phyloP scores from a whole-genome alignment of 2,113 vertebrate species.

The Heterocephalus glaber region DNA sequence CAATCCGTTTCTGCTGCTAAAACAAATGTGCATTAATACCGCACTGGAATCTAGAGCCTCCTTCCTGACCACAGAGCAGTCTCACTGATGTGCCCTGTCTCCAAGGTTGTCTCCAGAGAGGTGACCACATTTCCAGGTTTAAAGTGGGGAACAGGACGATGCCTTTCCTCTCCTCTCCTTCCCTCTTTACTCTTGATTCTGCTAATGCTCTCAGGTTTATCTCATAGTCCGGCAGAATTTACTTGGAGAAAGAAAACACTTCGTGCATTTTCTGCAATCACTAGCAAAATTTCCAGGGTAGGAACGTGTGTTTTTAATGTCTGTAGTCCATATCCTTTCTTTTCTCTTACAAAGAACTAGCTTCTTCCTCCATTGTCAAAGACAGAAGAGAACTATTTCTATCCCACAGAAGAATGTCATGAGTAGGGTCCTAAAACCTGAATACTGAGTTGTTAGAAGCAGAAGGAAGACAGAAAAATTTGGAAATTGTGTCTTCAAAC shows the following conservation, averaged over 20 bases:
- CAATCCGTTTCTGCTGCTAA: not conserved
- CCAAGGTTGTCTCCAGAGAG: not conserved
- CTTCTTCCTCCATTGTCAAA: not conserved
- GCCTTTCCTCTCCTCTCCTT: not conserved
- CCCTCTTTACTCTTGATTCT: not conserved
- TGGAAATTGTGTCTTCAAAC: not conserved
- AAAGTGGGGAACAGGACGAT: not conserved
- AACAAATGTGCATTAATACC: not conserved
- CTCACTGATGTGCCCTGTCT: not conserved
- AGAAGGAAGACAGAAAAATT: slow-evolving; percentile 14
- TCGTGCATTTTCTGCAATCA: not conserved
- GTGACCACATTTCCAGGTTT: not conserved
- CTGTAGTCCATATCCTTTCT: not conserved
- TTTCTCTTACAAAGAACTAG: not conserved
- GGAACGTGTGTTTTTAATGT: not conserved
- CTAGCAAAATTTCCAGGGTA: not conserved
- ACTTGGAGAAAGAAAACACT: not conserved
- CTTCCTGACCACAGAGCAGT: not conserved
- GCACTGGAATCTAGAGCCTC: not conserved
- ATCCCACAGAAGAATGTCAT: not conserved
- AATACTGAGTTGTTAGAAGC: not conserved
- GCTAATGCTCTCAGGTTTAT: not conserved
- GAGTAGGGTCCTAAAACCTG: not conserved
- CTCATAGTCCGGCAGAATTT: not conserved
- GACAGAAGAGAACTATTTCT: not conserved